Base-by-base conservation (phyloP, 2,797 vertebrate species). In the Sebastiscus tertius region DNA sequence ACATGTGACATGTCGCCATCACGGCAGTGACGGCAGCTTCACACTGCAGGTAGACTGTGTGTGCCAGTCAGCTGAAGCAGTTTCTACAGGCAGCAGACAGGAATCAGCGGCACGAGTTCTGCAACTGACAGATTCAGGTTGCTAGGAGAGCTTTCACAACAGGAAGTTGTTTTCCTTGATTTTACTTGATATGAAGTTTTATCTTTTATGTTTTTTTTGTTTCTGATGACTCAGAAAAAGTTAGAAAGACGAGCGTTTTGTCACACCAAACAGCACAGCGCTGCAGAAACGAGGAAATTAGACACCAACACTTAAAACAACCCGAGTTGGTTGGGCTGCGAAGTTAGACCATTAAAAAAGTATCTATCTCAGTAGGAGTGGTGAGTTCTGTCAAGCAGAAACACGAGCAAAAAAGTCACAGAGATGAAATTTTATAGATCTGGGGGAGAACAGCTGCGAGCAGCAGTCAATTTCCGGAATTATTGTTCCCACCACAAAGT, bases 401-500 rank as follows among this genome's bases (percentile, higher is more conserved):
- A 54, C 16, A 76, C 1, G 11, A 58, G 29, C 2, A 39, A 2
- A 29, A 52, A 67, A n/a, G 18, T 20, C 0, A 0, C 11, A 3
- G 34, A 31, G 36, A 34, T 55, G 69, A 71, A 49, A 66, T 77
- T 71, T 75, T 29, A 42, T 18, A 80, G 49, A 78, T 75, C 58
- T 66, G 72, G 69, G 67, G 61, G 77, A 70, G 75, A 71, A 75
- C 70, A 6, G 49, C 46, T 12, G 58, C 12, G 6, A 74, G 75
- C 68, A 0, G 24, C 62, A 62, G 77, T 70, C 69, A 36, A 31
- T 82, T 82, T 58, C 64, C 61, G 3, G 5, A 69, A n/a, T 69
- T 83, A 84, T 75, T 85, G 75, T 87, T 85, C 58, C 69, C 58
- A 61, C 9, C 62, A 49, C 59, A 68, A 75, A 76, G 81, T 64